Evolutionary conservation across 2,888 invertebrate species (phyloP).

Genomic region (Flexamia atlantica): DNA sequence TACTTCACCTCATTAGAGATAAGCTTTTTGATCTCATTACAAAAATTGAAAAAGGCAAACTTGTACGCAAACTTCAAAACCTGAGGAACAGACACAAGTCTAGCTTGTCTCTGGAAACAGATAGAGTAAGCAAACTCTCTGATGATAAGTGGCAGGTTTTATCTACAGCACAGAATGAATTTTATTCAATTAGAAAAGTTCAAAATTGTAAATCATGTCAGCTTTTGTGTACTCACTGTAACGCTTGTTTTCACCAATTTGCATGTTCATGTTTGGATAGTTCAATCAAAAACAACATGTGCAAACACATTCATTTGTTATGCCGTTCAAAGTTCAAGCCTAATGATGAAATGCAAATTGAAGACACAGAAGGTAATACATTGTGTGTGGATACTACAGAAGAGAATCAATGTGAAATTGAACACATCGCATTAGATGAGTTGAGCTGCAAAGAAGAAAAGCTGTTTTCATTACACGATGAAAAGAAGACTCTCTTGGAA

Average conservation of each 20-base stretch:
- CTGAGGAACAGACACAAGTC: conserved; percentile 32
- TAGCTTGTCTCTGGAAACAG: conserved; percentile 35
- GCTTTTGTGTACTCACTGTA: conserved; percentile 50
- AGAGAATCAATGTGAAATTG: neutral
- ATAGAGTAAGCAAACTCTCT: conserved; percentile 14
- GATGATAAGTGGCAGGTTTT: conserved; percentile 58
- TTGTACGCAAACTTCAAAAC: conserved; percentile 41
- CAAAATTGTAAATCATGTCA: conserved; percentile 45
- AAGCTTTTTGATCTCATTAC: conserved; percentile 54
- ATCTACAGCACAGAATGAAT: conserved; percentile 17
- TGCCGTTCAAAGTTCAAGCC: neutral
- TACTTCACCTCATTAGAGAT: conserved; percentile 59
- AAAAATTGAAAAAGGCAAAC: conserved; percentile 35
- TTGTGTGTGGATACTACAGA: neutral
- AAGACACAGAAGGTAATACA: neutral
- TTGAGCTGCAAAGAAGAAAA: neutral
- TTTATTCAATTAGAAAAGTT: conserved; percentile 50
- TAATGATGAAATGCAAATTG: neutral
- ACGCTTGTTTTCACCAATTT: conserved; percentile 60
- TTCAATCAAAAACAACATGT: conserved; percentile 57
- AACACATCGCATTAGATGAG: neutral
- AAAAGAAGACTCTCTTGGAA: neutral
- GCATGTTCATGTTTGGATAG: conserved; percentile 53
- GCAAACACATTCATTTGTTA: conserved; percentile 60
- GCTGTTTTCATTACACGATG: neutral